Evolutionary conservation across 2,113 vertebrate species (phyloP), one percentile per base, ranked within the genome.

Genomic region (Gymnarchus niloticus): DNA sequence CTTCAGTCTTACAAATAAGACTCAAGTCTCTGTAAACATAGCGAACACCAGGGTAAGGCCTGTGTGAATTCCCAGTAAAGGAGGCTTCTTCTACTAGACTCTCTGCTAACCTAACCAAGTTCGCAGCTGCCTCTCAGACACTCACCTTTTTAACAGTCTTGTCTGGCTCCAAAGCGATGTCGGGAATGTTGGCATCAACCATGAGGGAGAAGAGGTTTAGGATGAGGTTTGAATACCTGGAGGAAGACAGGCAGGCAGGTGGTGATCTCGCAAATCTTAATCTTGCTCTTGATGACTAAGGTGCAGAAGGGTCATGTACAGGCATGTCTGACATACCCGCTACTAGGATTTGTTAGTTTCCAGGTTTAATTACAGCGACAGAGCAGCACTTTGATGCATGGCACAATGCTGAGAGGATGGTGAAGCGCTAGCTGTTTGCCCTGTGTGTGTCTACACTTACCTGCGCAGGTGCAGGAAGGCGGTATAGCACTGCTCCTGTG

Each of bases 121-220:
- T 48, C 37, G 6, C 14, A 48, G 12, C 76, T 48, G 25, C 33
- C 14, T 21, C 33, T 23, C 76, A 49, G n/a, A 12, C 37, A 41
- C 85, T 90, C 92, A 98, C 98, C 96, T 99, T 99, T 92, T 97
- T 99, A 4, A 99, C 98, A 5, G 98, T 99, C 94, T 99, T 99
- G 92, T 99, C 98, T 0, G 98, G 98, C 92, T 99, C 98, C 87
- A 99, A 95, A 54, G 98, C 98, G 84, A 99, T 99, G 93, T 99
- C 98, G 28, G 98, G 98, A 92, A 99, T 99, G 91, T 99, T 99
- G 86, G 98, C 98, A 89, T 99, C 98, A 92, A 99, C 98, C 98
- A 99, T 99, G 87, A 99, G 95, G 51, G 98, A 99, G 93, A 99
- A 99, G 65, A 99, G 94, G 88, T 99, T 99, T 88, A 99, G 94